phyloP scores from a whole-genome alignment of 2,113 vertebrate genomes.

The Capricornis sumatraensis region DNA sequence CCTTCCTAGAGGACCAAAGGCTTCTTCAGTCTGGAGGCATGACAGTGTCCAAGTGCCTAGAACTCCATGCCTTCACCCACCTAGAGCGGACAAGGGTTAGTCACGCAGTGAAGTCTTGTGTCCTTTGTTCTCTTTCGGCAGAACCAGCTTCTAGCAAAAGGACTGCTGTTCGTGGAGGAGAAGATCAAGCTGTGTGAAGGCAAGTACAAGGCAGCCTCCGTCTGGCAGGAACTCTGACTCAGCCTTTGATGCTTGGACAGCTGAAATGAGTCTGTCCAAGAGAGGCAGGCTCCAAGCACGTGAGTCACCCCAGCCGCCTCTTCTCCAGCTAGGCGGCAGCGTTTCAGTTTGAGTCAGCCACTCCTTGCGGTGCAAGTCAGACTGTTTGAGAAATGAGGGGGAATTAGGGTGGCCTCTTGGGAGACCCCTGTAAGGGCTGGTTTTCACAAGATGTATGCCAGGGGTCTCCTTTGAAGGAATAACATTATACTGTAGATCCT shows the following conservation, averaged over 20 bases:
- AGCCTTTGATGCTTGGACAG: constrained; percentile 46
- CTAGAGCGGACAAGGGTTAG: background rate
- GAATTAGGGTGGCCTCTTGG: background rate
- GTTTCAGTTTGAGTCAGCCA: background rate
- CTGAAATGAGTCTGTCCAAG: background rate
- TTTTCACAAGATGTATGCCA: fast-evolving
- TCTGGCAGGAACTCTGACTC: background rate
- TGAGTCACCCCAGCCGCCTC: background rate
- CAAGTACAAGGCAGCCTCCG: constrained; percentile 68
- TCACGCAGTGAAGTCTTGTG: background rate
- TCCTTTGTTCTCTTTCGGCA: constrained; percentile 80
- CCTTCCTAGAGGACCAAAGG: background rate
- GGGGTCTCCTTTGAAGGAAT: background rate
- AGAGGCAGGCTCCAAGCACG: background rate
- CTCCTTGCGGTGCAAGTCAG: background rate
- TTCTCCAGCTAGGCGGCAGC: background rate
- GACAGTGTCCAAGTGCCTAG: background rate
- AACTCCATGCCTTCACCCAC: fast-evolving
- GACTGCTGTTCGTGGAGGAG: constrained; percentile 89
- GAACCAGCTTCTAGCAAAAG: constrained; percentile 94
- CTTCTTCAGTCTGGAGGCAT: background rate
- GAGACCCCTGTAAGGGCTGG: background rate
- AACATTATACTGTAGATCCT: too few relatives aligned
- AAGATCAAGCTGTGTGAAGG: constrained; percentile 90
- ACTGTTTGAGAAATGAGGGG: background rate